phyloP scores from a whole-genome alignment of 2,113 vertebrate genomes.

The Machaerirhynchus nigripectus region DNA sequence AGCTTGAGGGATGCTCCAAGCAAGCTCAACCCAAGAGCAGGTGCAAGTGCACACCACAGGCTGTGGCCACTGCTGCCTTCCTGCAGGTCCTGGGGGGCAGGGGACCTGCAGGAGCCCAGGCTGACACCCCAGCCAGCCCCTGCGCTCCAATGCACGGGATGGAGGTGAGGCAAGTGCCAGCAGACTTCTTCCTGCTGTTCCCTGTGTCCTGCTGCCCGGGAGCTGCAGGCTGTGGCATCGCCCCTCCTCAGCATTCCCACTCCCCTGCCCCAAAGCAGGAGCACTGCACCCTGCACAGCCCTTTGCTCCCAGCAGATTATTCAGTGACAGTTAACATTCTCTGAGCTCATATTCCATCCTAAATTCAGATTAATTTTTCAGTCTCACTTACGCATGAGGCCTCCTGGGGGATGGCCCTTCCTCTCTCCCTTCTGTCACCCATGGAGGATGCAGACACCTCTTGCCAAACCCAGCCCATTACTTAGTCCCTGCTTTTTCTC shows the following conservation, averaged over 20 bases:
- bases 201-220: neutral
- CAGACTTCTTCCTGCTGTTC: neutral
- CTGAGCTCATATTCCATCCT: rapidly evolving
- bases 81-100: neutral
- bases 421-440: neutral
- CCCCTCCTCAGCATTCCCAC: neutral
- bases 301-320: neutral
- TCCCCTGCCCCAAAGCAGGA: neutral
- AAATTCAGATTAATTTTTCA: neutral
- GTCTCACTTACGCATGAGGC: neutral
- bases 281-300: neutral
- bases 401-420: neutral
- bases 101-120: neutral
- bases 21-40: neutral
- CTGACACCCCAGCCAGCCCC: neutral
- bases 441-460: rapidly evolving
- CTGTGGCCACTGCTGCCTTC: neutral
- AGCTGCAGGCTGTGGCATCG: neutral
- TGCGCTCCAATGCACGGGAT: rapidly evolving
- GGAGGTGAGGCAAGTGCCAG: neutral
- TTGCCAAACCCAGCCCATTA: neutral
- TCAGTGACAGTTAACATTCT: neutral
- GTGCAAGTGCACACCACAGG: neutral
- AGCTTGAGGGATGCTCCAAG: neutral
- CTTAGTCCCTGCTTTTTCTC: neutral